Evolutionary conservation across 2,797 vertebrate species (phyloP), one percentile per base, ranked within the genome.

Genomic region (Pachyuromys duprasi): DNA sequence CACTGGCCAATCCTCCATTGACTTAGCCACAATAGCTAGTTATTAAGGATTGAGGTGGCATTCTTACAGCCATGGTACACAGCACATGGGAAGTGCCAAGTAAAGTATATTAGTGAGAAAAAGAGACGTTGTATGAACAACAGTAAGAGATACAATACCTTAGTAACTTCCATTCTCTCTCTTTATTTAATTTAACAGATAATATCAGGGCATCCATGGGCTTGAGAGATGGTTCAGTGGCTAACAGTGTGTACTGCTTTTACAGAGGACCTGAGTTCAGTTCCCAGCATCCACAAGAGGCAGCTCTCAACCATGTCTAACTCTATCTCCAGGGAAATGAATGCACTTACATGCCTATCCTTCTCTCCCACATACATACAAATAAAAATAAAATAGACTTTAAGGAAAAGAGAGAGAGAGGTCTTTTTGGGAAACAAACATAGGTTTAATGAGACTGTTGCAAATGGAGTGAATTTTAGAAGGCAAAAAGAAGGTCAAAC

Each of bases 21-120:
- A 0, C 0, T 53, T 69, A 42, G 57, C 53, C 15, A 8, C 4
- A 0, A 14, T 14, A 17, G 17, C 36, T 8, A 3, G 14, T 33
- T 3, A 31, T 3, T 8, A 53, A 65, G 39, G 39, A n/a, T 15
- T 17, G 36, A 82, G 45, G 14, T 0, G 0, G 11, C 17, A 22
- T 33, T 53, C 12, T 63, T 9, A 5, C 24, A 28, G 14, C 2
- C 1, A 4, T 5, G 6, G 36, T 1, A 45, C 3, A 9, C 14
- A 33, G 18, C 22, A 39, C 36, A 8, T 5, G 5, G 39, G 33
- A 67, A 57, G 39, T 8, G 4, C 28, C 60, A 26, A 2, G 5
- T 8, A 5, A 4, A 8, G 22, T 12, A 9, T 26, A 49, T 60
- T 42, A 8, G 36, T 33, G 8, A 26, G 17, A 11, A 9, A 33